Conservation (phyloP, 2,888 invertebrate genomes). For the Neoitamus cyanurus region DNA sequence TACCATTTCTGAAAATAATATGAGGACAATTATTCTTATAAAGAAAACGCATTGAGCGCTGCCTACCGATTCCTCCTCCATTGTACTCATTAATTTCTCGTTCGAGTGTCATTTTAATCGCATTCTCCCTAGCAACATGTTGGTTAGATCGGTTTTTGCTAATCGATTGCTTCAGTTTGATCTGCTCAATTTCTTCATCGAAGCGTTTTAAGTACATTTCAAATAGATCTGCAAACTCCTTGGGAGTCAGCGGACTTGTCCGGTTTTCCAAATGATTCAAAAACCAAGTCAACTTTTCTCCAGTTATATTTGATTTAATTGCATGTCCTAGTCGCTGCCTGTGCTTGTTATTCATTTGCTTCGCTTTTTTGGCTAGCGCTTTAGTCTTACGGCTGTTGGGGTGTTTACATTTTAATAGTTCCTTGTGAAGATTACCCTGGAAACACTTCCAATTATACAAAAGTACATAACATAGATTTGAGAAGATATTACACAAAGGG, state of each 20-base stretch:
- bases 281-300: constrained; percentile 85
- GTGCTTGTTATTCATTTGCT: constrained; percentile 67
- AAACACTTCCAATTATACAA: too few species aligned
- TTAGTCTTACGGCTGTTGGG: constrained; percentile 87
- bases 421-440: constrained; percentile 67
- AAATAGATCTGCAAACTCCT: constrained; percentile 70
- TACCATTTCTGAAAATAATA: constrained; percentile 58
- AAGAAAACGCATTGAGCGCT: not conserved
- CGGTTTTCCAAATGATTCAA: constrained; percentile 72
- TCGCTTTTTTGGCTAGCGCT: constrained; percentile 77
- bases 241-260: constrained; percentile 69
- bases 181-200: constrained; percentile 83
- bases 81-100: constrained; percentile 80
- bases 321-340: constrained; percentile 69
- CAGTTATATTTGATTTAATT: constrained; percentile 78
- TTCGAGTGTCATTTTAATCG: constrained; percentile 80
- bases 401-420: constrained; percentile 75
- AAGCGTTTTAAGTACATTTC: constrained; percentile 72
- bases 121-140: constrained; percentile 83
- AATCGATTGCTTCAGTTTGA: constrained; percentile 80
- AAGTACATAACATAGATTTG: too few species aligned
- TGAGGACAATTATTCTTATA: too few species aligned
- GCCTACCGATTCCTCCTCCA: constrained; percentile 78
- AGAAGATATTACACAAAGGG: too few species aligned
- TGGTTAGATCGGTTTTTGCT: constrained; percentile 76